Percentiles rank a stretch among this genome's conserved stretches.
phyloP scores from a whole-genome alignment of 37 sponge, comb jelly and placozoan species.

The Crambe crambe region DNA sequence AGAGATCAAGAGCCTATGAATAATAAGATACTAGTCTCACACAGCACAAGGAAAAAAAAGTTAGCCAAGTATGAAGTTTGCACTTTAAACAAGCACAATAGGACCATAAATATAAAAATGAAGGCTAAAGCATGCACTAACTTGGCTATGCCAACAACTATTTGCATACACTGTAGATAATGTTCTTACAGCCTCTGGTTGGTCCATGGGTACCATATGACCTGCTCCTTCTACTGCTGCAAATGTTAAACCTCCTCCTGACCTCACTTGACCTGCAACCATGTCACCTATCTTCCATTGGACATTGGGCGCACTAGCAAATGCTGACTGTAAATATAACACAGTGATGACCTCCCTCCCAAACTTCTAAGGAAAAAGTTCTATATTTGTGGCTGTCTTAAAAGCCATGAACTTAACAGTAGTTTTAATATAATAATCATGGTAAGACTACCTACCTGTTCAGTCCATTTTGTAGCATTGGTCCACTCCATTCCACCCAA shows the following conservation, averaged over 20 bases:
- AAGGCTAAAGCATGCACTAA: no score
- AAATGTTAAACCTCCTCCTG: conserved; percentile 62
- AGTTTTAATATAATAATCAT: no score
- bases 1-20: conserved; percentile 37
- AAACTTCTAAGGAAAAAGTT: not conserved
- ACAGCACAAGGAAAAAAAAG: not conserved
- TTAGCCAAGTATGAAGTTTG: not conserved
- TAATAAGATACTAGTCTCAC: not conserved
- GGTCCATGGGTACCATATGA: conserved; percentile 92
- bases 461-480: conserved; percentile 60
- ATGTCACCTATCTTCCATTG: conserved; percentile 39
- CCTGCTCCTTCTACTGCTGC: conserved; percentile 73
- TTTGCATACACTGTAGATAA: not conserved
- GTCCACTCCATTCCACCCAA: conserved; percentile 73
- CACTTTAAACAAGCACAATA: not conserved
- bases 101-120: no score
- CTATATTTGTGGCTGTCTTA: no score
- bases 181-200: conserved; percentile 71
- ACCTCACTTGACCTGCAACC: conserved; percentile 53
- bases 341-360: not conserved
- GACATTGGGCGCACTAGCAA: conserved; percentile 12
- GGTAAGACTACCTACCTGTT: conserved; percentile 13
- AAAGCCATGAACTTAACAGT: no score
- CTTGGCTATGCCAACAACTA: no score
- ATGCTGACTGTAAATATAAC: conserved; percentile 17